Evolutionary conservation across 2,888 invertebrate species (phyloP).

Genomic region (Bhutanitis thaidina): DNA sequence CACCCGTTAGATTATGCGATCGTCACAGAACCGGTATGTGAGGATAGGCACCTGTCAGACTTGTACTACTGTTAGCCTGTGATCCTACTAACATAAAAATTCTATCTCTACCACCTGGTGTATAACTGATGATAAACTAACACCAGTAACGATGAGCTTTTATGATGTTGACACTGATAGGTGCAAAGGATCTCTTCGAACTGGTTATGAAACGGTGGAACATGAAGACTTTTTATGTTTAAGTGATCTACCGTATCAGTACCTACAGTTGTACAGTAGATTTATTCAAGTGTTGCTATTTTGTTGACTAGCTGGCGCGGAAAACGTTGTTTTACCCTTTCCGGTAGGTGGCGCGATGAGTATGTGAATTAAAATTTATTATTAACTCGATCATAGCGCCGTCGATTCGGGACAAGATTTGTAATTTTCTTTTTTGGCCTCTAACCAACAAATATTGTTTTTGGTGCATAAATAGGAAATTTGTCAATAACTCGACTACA

Average conservation of each 20-base stretch:
- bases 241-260: background rate
- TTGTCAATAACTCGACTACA: no score
- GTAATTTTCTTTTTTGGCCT: no score
- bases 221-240: background rate
- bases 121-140: slow-evolving; percentile 26
- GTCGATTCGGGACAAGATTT: no score
- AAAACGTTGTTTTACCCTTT: no score
- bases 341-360: no score
- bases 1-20: background rate
- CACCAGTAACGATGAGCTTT: slow-evolving; percentile 5
- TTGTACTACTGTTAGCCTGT: slow-evolving; percentile 51
- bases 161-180: background rate
- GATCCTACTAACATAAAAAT: slow-evolving; percentile 72
- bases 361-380: no score
- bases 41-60: slow-evolving; percentile 45
- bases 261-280: slow-evolving; percentile 1
- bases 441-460: no score
- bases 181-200: background rate
- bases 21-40: slow-evolving; percentile 4
- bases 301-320: no score
- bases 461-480: no score
- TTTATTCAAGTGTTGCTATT: background rate
- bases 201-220: background rate
- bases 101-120: slow-evolving; percentile 45
- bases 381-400: no score